These are phyloP conservation scores for Syritta pipiens DNA, from an alignment of 2,888 invertebrate species.

Conservation along the genomic window DNA sequence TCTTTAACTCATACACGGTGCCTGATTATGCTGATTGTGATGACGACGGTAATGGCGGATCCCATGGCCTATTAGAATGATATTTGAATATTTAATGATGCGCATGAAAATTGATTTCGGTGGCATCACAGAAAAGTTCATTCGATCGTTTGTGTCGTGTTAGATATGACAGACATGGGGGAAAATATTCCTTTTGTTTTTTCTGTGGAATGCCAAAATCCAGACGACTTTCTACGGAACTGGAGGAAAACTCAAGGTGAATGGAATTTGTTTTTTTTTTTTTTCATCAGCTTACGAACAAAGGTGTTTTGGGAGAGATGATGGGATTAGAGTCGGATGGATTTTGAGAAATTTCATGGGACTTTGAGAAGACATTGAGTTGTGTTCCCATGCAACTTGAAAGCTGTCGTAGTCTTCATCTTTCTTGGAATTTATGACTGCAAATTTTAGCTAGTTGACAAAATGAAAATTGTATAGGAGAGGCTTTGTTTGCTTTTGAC, in stretches of 20 bases:
- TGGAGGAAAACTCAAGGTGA: neutral
- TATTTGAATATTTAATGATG: constrained; percentile 60
- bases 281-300: no score
- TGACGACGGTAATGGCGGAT: constrained; percentile 56
- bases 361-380: no score
- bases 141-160: constrained; percentile 6
- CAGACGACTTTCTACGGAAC: constrained; percentile 22
- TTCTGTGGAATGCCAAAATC: constrained; percentile 34
- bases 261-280: no score
- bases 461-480: no score
- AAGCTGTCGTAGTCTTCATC: no score
- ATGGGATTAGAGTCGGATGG: no score
- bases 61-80: constrained; percentile 64
- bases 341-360: no score
- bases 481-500: no score
- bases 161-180: constrained; percentile 16
- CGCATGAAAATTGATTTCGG: constrained; percentile 62
- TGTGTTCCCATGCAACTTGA: no score
- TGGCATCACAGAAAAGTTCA: constrained; percentile 52
- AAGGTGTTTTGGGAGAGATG: no score
- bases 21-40: constrained; percentile 62
- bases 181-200: neutral
- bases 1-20: constrained; percentile 49
- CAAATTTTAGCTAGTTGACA: no score
- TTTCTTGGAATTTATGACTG: no score